These are phyloP conservation scores for Habrosyne pyritoides DNA, from an alignment of 2,888 invertebrate species.

Conservation along the genomic window DNA sequence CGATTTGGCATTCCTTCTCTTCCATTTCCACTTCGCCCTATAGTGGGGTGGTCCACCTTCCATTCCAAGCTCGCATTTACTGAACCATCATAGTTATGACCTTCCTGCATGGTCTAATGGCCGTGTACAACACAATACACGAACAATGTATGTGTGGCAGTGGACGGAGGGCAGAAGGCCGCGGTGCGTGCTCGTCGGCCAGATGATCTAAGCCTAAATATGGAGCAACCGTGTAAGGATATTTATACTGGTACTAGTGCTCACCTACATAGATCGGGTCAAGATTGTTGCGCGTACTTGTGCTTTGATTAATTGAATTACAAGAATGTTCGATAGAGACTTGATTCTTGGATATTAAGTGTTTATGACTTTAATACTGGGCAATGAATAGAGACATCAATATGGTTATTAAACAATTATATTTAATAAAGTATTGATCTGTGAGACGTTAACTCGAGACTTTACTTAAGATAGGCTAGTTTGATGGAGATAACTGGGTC, in stretches of 20 bases:
- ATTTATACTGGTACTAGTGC: slow-evolving; percentile 44
- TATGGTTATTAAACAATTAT: neutral
- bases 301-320: neutral
- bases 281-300: slow-evolving; percentile 15
- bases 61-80: no score
- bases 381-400: neutral
- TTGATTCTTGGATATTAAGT: neutral
- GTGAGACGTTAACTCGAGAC: neutral
- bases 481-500: no score
- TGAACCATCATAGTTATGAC: no score
- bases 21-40: no score
- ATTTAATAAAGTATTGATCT: neutral
- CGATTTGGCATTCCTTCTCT: no score
- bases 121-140: neutral
- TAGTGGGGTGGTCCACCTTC: no score
- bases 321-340: neutral
- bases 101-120: no score
- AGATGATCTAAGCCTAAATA: slow-evolving; percentile 50
- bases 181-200: slow-evolving; percentile 12
- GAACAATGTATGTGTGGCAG: slow-evolving; percentile 9
- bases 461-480: neutral
- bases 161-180: slow-evolving; percentile 19
- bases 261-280: slow-evolving; percentile 38
- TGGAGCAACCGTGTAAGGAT: slow-evolving; percentile 45
- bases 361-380: neutral